Evolutionary conservation across 2,113 vertebrate species (phyloP).

Genomic region (Ranitomeya variabilis): DNA sequence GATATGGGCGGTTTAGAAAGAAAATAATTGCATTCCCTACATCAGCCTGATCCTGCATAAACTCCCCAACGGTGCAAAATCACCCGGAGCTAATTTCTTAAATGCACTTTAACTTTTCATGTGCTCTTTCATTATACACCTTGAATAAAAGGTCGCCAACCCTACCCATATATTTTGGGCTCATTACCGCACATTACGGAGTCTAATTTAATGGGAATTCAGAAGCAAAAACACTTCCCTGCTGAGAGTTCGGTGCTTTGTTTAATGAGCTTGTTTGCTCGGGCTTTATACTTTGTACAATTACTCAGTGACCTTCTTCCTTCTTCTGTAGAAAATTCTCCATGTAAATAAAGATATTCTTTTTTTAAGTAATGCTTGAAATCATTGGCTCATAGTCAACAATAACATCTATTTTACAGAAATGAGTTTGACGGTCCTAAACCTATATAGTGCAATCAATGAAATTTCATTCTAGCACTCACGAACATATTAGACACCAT

Average conservation of each 20-base stretch:
- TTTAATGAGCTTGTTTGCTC: slow-evolving; percentile 32
- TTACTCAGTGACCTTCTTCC: background rate
- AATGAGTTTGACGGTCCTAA: background rate
- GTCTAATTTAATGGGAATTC: background rate
- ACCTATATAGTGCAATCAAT: background rate
- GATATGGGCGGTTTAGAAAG: background rate
- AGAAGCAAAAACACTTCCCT: background rate
- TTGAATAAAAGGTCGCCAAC: slow-evolving; percentile 19
- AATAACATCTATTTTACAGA: background rate
- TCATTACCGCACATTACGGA: slow-evolving; percentile 24
- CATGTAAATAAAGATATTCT: background rate
- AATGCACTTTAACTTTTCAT: slow-evolving; percentile 23
- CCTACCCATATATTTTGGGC: slow-evolving; percentile 10
- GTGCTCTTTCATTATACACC: background rate
- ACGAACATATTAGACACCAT: background rate
- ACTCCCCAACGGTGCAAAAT: background rate
- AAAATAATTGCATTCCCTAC: background rate
- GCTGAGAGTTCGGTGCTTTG: background rate
- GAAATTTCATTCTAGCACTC: background rate
- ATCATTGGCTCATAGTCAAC: background rate
- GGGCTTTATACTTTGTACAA: background rate
- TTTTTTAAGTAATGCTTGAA: background rate
- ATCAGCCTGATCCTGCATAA: slow-evolving; percentile 4
- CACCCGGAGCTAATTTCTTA: slow-evolving; percentile 8
- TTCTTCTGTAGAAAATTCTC: background rate